These are phyloP conservation scores for Pseudoatta argentina DNA, from an alignment of 1,140 invertebrate genomes.

Conservation along the genomic window DNA sequence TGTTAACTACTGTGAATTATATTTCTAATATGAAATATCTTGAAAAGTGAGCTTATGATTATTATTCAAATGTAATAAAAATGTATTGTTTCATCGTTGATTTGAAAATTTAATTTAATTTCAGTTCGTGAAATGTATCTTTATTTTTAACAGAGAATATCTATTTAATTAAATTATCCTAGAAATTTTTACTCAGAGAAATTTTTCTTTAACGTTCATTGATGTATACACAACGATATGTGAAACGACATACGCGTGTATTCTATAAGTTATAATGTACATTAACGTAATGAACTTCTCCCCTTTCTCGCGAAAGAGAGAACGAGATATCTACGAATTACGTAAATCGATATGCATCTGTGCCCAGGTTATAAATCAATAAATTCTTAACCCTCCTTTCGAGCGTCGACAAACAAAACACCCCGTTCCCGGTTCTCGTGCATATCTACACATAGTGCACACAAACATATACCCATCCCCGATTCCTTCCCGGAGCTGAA, in stretches of 20 bases:
- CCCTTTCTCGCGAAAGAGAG: slow-evolving; percentile 2
- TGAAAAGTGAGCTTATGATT: neutral
- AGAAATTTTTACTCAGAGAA: slow-evolving; percentile 22
- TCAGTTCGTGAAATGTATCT: neutral
- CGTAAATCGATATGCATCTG: slow-evolving; percentile 61
- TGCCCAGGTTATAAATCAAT: slow-evolving; percentile 71
- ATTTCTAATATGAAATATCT: neutral
- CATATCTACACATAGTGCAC: slow-evolving; percentile 27
- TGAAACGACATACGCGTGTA: slow-evolving; percentile 23
- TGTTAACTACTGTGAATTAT: neutral
- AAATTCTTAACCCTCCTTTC: slow-evolving; percentile 37
- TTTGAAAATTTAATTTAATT: neutral
- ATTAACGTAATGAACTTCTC: slow-evolving; percentile 57
- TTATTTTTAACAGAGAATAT: neutral
- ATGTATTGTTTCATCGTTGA: neutral
- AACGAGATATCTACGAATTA: slow-evolving; percentile 54
- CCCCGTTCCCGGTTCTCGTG: neutral
- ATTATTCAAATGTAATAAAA: neutral
- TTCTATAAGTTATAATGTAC: slow-evolving; percentile 4
- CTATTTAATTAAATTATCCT: neutral
- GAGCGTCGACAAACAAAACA: slow-evolving; percentile 69
- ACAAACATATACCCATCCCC: neutral
- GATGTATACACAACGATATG: neutral
- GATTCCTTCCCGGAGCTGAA: slow-evolving; percentile 27
- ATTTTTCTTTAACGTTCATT: slow-evolving; percentile 2